These are phyloP conservation scores for Brevimyrus niger DNA, from an alignment of 2,113 vertebrate genomes.

Conservation along the genomic window DNA sequence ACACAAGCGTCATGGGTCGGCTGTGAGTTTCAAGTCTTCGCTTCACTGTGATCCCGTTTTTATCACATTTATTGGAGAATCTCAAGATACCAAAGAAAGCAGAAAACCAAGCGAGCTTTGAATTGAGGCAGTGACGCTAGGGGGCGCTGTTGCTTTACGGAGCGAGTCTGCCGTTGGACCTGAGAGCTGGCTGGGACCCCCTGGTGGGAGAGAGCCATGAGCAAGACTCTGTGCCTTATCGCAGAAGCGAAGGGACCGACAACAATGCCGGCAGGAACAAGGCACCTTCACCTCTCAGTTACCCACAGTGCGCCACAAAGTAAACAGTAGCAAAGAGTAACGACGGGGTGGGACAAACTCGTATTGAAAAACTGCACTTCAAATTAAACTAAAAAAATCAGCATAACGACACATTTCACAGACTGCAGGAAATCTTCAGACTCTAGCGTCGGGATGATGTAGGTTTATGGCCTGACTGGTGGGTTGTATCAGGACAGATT, in stretches of 20 bases:
- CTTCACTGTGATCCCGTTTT: neutral
- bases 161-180: neutral
- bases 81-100: neutral
- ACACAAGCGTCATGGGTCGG: neutral
- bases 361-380: neutral
- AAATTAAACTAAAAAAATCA: neutral
- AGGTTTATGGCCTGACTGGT: neutral
- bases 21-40: neutral
- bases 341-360: neutral
- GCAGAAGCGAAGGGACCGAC: neutral
- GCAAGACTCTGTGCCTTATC: neutral
- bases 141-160: neutral
- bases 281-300: neutral
- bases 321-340: neutral
- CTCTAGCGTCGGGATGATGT: neutral
- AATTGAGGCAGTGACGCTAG: neutral
- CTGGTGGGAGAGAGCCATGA: neutral
- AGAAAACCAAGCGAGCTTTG: neutral
- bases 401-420: neutral
- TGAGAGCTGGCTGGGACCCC: slow-evolving; percentile 4
- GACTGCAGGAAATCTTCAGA: neutral
- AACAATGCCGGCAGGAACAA: neutral
- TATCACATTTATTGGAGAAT: neutral
- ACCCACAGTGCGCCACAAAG: neutral
- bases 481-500: neutral